Base-by-base conservation (phyloP, 2,113 vertebrate genomes). In the Tylochromis polylepis region DNA sequence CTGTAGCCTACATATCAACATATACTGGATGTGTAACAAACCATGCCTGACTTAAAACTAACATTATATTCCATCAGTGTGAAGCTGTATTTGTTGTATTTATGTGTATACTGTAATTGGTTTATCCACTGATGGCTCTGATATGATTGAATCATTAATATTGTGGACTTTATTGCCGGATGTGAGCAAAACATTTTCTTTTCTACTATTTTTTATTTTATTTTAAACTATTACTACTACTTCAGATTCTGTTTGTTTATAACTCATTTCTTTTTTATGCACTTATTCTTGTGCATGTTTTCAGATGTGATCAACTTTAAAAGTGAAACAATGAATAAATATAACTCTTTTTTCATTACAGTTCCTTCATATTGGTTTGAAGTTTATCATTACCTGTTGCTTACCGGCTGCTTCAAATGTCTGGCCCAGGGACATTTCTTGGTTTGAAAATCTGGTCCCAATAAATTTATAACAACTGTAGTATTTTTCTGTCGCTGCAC, bases 141-240 rank as follows among this genome's bases (percentile, higher is more conserved):
- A 56, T 56, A 24, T 12, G 55, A 56, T 24, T 56, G 4, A 56
- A 56, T 56, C n/a, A 56, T 56, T 56, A 56, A 56, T 56, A 11
- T 56, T 56, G n/a, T 56, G 5, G 10, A 56, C n/a, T n/a, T n/a
- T n/a, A 24, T 56, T 56, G 55, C 7, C 11, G 1, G 0, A 56
- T 56, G 22, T 57, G 55, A 6, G 55, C 55, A 57, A 57, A 57
- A 2, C 24, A 2, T 12, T 4, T 24, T 56, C 5, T 5, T 56
- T 56, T 56, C 22, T 56, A 56, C 22, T n/a, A n/a, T n/a, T n/a
- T n/a, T n/a, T n/a, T n/a, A 24, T 6, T 2, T 0, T 20, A 5
- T 56, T 5, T 56, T n/a, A 1, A 15, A 58, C 11, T 15, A 27
- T 58, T 58, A 27, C 12, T 58, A 15, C 43, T 46, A 56, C 56